Conservation (phyloP, 1,140 invertebrate genomes). For the Drosophila bifasciata region DNA sequence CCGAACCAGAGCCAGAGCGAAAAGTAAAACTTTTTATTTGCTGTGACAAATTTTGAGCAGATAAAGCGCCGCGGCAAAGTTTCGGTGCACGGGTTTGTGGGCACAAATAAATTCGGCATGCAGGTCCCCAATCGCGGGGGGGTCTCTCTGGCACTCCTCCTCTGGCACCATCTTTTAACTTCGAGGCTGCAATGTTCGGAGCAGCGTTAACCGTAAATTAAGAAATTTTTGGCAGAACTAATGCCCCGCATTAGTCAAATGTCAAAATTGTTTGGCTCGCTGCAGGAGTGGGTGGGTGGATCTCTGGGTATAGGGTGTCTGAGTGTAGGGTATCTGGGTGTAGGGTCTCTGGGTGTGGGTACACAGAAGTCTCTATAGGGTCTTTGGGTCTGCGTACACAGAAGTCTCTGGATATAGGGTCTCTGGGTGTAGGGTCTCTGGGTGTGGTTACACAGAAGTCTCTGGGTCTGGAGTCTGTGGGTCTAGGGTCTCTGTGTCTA, state of each 20-base stretch:
- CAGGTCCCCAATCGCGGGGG: conserved; percentile 12
- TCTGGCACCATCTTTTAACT: conserved; percentile 8
- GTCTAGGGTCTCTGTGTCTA: neutral
- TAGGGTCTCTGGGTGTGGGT: too few species aligned
- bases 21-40: conserved; percentile 79
- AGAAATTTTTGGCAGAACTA: conserved; percentile 79
- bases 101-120: conserved; percentile 60
- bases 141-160: conserved; percentile 6
- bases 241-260: conserved; percentile 76
- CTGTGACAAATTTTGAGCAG: conserved; percentile 79
- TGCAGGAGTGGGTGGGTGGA: neutral
- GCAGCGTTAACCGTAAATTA: conserved; percentile 67
- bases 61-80: conserved; percentile 70
- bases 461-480: neutral
- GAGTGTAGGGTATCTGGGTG: too few species aligned
- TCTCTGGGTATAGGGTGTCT: neutral
- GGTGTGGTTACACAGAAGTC: too few species aligned
- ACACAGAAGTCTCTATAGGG: too few species aligned
- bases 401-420: too few species aligned
- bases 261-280: conserved; percentile 67
- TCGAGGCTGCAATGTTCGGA: conserved; percentile 18
- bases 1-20: conserved; percentile 24
- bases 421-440: too few species aligned
- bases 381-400: too few species aligned
- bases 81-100: conserved; percentile 54